These are phyloP conservation scores for Alaudala cheleensis DNA, from an alignment of 2,113 vertebrate genomes.

Conservation along the genomic window DNA sequence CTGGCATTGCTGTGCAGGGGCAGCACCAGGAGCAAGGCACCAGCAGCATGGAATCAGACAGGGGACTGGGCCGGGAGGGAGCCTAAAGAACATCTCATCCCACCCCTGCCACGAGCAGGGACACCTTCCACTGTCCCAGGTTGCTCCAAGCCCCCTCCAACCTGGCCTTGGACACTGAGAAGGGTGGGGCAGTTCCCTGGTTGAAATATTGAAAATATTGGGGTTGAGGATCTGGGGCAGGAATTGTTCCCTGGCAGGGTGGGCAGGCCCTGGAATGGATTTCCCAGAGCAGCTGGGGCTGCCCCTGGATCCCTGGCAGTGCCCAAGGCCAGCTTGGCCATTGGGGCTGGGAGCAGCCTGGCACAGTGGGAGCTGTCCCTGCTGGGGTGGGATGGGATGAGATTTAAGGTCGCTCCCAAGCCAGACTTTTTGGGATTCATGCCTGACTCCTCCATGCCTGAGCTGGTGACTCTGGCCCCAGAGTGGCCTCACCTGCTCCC, in stretches of 20 bases:
- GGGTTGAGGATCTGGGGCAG: rapidly evolving
- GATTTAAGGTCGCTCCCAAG: rapidly evolving
- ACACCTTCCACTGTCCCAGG: background rate
- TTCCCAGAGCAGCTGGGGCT: background rate
- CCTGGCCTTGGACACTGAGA: background rate
- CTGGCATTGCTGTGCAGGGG: rapidly evolving
- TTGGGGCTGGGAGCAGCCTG: background rate
- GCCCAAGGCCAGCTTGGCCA: background rate
- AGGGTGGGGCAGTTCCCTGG: background rate
- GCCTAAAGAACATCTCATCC: rapidly evolving
- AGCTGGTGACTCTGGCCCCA: background rate
- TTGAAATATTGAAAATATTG: background rate
- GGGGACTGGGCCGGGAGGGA: background rate
- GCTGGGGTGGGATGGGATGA: background rate
- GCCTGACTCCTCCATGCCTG: background rate
- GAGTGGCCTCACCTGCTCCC: background rate
- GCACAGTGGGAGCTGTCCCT: background rate
- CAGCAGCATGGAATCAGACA: background rate
- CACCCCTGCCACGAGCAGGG: background rate
- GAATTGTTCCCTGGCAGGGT: background rate
- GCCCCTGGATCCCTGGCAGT: background rate
- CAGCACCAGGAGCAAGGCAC: background rate
- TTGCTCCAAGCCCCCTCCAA: rapidly evolving
- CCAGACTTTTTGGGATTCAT: background rate
- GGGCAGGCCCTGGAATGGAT: background rate